Evolutionary conservation across 1,140 invertebrate species (phyloP).

Genomic region (Homarus americanus): DNA sequence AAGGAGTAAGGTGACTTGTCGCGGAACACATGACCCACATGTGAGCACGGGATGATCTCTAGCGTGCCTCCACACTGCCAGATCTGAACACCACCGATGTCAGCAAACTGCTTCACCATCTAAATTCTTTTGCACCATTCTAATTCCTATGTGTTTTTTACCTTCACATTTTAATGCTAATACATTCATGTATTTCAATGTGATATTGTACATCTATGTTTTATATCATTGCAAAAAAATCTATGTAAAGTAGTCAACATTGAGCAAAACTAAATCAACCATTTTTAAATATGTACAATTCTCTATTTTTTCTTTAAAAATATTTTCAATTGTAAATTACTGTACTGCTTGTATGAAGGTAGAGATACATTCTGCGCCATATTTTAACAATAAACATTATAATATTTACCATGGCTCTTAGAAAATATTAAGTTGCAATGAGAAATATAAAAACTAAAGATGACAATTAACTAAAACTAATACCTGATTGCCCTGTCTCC

Average conservation of each 20-base stretch:
- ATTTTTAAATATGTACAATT: no score
- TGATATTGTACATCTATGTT: no score
- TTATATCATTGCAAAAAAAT: no score
- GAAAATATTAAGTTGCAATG: not conserved
- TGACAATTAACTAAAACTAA: not conserved
- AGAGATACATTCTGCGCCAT: no score
- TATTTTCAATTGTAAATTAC: no score
- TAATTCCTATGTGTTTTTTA: not conserved
- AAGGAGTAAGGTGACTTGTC: constrained; percentile 83
- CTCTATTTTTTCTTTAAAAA: no score
- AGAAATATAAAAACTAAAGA: not conserved
- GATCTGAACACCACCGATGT: constrained; percentile 75
- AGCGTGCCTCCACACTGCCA: constrained; percentile 81
- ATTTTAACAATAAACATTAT: no score
- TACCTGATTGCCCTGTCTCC: not conserved
- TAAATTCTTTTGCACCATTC: not conserved
- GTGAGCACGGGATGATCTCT: constrained; percentile 80
- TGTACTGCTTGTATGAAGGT: no score
- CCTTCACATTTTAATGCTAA: not conserved
- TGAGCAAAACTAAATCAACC: no score
- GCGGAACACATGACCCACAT: constrained; percentile 82
- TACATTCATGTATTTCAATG: no score
- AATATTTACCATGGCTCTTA: not conserved
- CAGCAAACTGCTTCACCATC: not conserved
- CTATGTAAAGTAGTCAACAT: no score